Base-by-base conservation (phyloP, 2,888 invertebrate genomes). In the Drosophila mimica region DNA sequence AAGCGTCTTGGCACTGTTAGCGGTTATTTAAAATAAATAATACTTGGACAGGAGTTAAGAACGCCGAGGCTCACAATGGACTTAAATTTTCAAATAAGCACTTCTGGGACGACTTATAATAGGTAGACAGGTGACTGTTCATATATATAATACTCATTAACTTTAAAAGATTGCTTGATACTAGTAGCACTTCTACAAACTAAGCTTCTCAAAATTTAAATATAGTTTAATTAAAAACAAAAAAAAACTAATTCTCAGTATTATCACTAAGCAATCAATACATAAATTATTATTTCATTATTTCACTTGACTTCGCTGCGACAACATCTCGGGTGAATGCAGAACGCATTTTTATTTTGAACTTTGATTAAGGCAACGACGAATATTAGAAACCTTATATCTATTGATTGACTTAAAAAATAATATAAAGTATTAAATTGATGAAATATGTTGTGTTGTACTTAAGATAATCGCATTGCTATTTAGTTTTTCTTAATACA, bases 1-100 rank as follows among this genome's bases (percentile, higher is more conserved):
- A 58, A 71, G 71, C 62, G 52, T 62, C 28, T n/a, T n/a, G 34
- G 46, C 68, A 51, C 57, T 36, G 63, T 61, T 67, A 63, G 49
- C 33, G 52, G 33, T 30, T 40, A 36, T 17, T 38, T 56, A 57
- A 34, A 15, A n/a, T 25, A 57, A 56, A 34, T 43, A 28, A 51
- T 25, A 20, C 46, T n/a, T 28, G 36, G 51, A 2, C n/a, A 33
- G 51, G 15, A 31, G 17, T 4, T 25, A 20, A 20, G 36, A 51
- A 20, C 9, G 20, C 9, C 34, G 3, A 30, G n/a, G 2, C n/a
- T 15, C 38, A 31, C 48, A 28, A 33, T 13, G 13, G 4, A 7
- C 25, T 15, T 20, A 8, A 20, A 33, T 9, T 20, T 33, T 20
- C 4, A 20, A 53, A 20, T 5, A 20, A 5, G 20, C 52, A 17